These are phyloP conservation scores for Cabera pusaria DNA, from an alignment of 2,888 invertebrate genomes.

Conservation along the genomic window DNA sequence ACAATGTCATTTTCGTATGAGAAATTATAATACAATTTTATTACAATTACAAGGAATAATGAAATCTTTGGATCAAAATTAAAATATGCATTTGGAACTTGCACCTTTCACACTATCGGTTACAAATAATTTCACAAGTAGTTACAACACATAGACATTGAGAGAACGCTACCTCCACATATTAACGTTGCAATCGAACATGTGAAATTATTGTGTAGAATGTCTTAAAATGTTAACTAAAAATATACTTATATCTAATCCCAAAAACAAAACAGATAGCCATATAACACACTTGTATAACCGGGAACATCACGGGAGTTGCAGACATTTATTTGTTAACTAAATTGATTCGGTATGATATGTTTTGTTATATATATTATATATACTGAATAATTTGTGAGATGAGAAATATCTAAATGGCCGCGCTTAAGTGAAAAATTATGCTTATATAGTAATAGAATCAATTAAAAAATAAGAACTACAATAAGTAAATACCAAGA, in stretches of 20 bases:
- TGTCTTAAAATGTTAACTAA: conserved; percentile 61
- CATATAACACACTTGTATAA: conserved; percentile 63
- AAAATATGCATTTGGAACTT: conserved; percentile 77
- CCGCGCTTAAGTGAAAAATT: conserved; percentile 73
- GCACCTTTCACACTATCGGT: conserved; percentile 72
- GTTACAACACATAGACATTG: conserved; percentile 71
- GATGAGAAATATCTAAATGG: conserved; percentile 71
- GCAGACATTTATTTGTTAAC: conserved; percentile 59
- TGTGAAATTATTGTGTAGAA: too few species aligned
- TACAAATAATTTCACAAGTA: conserved; percentile 69
- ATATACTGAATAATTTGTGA: conserved; percentile 77
- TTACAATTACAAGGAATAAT: conserved; percentile 59
- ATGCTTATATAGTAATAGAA: conserved; percentile 82
- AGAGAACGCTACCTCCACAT: too few species aligned
- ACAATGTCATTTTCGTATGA: conserved; percentile 76
- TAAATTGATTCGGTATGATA: conserved; percentile 75
- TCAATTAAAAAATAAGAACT: conserved; percentile 79
- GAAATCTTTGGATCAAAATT: conserved; percentile 81
- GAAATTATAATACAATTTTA: conserved; percentile 49
- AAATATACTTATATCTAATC: conserved; percentile 79
- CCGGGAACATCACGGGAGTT: conserved; percentile 61
- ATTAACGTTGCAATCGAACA: too few species aligned
- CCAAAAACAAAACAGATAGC: conserved; percentile 70
- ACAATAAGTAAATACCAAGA: conserved; percentile 84
- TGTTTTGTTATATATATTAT: conserved; percentile 71